These are phyloP conservation scores for Meganola albula DNA, from an alignment of 2,888 invertebrate species.

Conservation along the genomic window DNA sequence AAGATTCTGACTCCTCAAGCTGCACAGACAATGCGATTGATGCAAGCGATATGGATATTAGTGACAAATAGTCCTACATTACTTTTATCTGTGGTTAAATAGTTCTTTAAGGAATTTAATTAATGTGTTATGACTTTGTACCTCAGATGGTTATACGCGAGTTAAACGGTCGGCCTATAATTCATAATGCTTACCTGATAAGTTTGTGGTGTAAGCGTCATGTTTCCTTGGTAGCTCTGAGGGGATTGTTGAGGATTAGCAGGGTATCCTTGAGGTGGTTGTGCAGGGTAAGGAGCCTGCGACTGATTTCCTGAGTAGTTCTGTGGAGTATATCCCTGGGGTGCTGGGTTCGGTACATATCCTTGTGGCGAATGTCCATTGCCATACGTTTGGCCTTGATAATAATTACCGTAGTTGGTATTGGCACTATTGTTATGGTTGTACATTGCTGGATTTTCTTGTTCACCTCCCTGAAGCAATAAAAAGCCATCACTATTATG, in stretches of 20 bases:
- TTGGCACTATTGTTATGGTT: constrained; percentile 65
- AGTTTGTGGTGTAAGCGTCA: constrained; percentile 69
- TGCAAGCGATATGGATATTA: too few species aligned
- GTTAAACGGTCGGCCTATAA: too few species aligned
- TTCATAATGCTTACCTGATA: constrained; percentile 64
- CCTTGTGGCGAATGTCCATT: constrained; percentile 70
- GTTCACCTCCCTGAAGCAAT: constrained; percentile 62
- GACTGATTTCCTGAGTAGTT: constrained; percentile 54
- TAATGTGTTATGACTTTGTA: too few species aligned
- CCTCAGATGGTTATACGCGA: too few species aligned
- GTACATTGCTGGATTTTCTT: constrained; percentile 65
- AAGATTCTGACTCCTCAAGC: too few species aligned
- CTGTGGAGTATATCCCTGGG: constrained; percentile 66
- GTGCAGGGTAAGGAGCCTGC: constrained; percentile 52
- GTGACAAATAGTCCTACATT: too few species aligned
- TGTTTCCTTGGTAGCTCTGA: constrained; percentile 61
- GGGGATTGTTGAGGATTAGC: constrained; percentile 62
- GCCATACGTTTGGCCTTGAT: constrained; percentile 68
- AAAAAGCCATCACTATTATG: neutral
- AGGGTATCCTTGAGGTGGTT: constrained; percentile 59
- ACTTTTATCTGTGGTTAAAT: too few species aligned
- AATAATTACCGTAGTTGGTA: constrained; percentile 63
- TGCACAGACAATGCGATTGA: too few species aligned
- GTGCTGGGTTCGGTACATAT: constrained; percentile 55
- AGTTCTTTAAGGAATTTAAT: too few species aligned